Conservation (phyloP, 1,140 invertebrate species). For the Apolygus lucorum region DNA sequence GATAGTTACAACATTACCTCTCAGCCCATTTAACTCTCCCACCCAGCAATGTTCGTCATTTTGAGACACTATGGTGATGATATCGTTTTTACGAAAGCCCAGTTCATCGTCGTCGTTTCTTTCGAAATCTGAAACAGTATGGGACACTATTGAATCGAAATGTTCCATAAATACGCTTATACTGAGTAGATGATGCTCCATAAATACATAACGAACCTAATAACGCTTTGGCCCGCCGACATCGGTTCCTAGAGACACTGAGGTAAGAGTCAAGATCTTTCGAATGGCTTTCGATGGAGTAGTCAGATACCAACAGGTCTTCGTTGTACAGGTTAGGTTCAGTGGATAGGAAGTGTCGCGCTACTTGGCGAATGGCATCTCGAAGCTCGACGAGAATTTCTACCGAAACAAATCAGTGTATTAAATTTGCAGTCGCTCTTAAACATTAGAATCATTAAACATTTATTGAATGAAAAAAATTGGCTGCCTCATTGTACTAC, state of each 20-base stretch:
- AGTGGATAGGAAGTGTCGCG: conserved; percentile 75
- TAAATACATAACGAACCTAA: conserved; percentile 48
- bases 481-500: background rate
- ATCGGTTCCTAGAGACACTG: conserved; percentile 76
- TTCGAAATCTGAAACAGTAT: conserved; percentile 73
- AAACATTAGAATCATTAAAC: background rate
- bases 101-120: conserved; percentile 96
- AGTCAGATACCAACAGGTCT: conserved; percentile 80
- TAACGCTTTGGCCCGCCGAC: conserved; percentile 87
- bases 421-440: background rate
- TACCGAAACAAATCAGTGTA: conserved; percentile 37
- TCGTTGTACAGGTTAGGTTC: conserved; percentile 64
- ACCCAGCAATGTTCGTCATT: conserved; percentile 99
- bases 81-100: conserved; percentile 96
- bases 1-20: no score
- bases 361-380: conserved; percentile 87
- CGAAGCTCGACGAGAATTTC: conserved; percentile 92
- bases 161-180: background rate
- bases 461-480: background rate
- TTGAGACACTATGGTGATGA: conserved; percentile 94
- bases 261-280: conserved; percentile 91
- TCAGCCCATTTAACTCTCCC: conserved; percentile 92
- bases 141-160: conserved; percentile 26
- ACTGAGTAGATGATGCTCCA: background rate
- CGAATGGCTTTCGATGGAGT: conserved; percentile 88